Evolutionary conservation across 1,140 invertebrate species (phyloP).

Genomic region (Aphelenchoides besseyi): DNA sequence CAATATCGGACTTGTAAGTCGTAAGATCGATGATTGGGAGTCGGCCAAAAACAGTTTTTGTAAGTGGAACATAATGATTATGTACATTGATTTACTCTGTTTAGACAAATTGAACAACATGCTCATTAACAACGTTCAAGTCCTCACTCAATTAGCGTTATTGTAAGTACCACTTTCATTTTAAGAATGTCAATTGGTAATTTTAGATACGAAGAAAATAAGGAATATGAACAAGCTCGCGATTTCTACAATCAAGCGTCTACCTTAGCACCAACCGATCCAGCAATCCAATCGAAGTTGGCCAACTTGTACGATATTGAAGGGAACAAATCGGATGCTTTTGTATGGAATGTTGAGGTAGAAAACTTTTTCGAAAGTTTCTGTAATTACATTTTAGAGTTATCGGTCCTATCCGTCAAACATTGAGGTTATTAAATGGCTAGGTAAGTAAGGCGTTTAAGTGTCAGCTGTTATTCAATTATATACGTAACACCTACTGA

Average conservation of each 20-base stretch:
- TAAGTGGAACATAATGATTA: constrained; percentile 60
- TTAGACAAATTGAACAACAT: constrained; percentile 75
- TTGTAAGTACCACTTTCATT: constrained; percentile 66
- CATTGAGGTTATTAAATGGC: constrained; percentile 82
- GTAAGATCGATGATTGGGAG: constrained; percentile 24
- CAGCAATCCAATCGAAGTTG: constrained; percentile 76
- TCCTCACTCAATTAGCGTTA: constrained; percentile 79
- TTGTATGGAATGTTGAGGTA: constrained; percentile 86
- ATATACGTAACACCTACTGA: too few relatives aligned
- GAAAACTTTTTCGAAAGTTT: too few relatives aligned
- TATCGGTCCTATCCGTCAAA: constrained; percentile 84
- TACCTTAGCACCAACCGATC: constrained; percentile 78
- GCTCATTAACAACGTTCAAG: constrained; percentile 75
- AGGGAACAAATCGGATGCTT: constrained; percentile 84
- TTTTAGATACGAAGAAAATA: neutral
- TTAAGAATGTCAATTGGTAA: constrained; percentile 7
- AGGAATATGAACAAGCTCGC: constrained; percentile 64
- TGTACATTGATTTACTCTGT: neutral
- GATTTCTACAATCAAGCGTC: constrained; percentile 77
- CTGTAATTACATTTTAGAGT: too few relatives aligned
- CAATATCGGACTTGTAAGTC: constrained; percentile 66
- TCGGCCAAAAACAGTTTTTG: constrained; percentile 18
- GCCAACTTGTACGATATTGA: constrained; percentile 79
- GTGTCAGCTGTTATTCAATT: neutral
- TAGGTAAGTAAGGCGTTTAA: constrained; percentile 66